These are phyloP conservation scores for Drosophila lacicola DNA, from an alignment of 2,888 invertebrate genomes.

Conservation along the genomic window DNA sequence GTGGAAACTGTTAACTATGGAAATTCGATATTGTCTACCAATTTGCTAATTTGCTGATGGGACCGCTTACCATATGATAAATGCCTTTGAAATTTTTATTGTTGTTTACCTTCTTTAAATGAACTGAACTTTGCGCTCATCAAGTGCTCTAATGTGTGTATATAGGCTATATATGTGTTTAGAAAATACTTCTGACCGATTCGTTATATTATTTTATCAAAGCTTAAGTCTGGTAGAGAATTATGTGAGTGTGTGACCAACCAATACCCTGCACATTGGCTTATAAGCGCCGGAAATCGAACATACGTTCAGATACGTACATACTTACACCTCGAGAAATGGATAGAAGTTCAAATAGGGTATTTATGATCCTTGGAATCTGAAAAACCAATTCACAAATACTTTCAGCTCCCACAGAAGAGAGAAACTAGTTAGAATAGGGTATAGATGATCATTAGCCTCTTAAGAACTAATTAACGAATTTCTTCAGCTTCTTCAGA, in stretches of 20 bases:
- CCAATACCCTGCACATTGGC: not conserved
- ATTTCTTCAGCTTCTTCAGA: too few relatives aligned
- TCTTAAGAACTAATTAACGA: too few relatives aligned
- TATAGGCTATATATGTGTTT: slow-evolving; percentile 17
- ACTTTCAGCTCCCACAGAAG: too few relatives aligned
- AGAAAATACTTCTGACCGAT: slow-evolving; percentile 40
- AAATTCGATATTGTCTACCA: slow-evolving; percentile 33
- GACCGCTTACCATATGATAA: slow-evolving; percentile 46
- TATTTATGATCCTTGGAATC: too few relatives aligned
- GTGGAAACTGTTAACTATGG: slow-evolving; percentile 32
- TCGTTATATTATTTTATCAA: slow-evolving; percentile 50
- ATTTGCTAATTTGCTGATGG: slow-evolving; percentile 55
- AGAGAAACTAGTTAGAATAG: too few relatives aligned
- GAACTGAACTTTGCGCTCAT: slow-evolving; percentile 54
- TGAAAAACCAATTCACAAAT: too few relatives aligned
- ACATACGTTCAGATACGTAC: too few relatives aligned
- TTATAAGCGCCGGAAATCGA: not conserved
- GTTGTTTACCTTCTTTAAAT: slow-evolving; percentile 13
- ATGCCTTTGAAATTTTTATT: slow-evolving; percentile 20
- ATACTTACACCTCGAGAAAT: too few relatives aligned
- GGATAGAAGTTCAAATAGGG: too few relatives aligned
- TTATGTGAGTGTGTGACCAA: not conserved
- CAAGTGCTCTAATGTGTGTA: slow-evolving; percentile 35
- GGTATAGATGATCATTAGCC: too few relatives aligned
- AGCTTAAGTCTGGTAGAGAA: slow-evolving; percentile 16